Base-by-base conservation (phyloP, 2,888 invertebrate genomes). In the Ypsolopha sequella region DNA sequence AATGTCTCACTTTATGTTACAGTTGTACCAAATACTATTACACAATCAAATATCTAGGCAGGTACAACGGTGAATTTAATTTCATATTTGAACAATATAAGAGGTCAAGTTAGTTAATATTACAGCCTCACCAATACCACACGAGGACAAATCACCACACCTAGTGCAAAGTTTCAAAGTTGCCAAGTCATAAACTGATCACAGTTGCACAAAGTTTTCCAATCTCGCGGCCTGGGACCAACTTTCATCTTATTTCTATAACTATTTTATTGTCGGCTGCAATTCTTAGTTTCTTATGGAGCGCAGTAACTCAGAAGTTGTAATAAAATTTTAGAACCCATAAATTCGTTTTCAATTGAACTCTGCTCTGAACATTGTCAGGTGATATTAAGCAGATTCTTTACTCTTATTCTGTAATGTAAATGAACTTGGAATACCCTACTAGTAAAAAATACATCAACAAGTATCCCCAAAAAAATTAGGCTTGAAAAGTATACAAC, bases 231-330 rank as follows among this genome's bases (percentile, higher is more conserved):
- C 43, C 41, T 24, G 24, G 24, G 24, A 43, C 41, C 11, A 36
- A 53, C 47, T 50, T 50, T 36, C 34, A 66, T 77, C 73, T 76
- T 72, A 75, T 76, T 76, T 73, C 36, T 70, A 73, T 70, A 70
- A 72, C 69, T 66, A 52, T 51, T 55, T 55, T 55, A 54, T 53
- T 52, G 53, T 53, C 52, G 36, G 48, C 73, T 73, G 69, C 72
- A 70, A 71, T 68, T 69, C 39, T 48, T 7, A 13, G 14, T 36
- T 6, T 24, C n/a, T 11, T 46, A 10, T 8, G 24, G 33, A 44
- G 7, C 35, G 33, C n/a, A 1, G 1, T 9, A 7, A n/a, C 10
- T 10, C 6, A 35, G 11, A 33, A 35, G 11, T 33, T 35, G 35
- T 33, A 35, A 11, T 34, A 34, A 35, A 46, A 46, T 46, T 33